Evolutionary conservation across 2,888 invertebrate genomes (phyloP), one percentile per base, ranked within the genome.

Genomic region (Drosophila niveifrons): DNA sequence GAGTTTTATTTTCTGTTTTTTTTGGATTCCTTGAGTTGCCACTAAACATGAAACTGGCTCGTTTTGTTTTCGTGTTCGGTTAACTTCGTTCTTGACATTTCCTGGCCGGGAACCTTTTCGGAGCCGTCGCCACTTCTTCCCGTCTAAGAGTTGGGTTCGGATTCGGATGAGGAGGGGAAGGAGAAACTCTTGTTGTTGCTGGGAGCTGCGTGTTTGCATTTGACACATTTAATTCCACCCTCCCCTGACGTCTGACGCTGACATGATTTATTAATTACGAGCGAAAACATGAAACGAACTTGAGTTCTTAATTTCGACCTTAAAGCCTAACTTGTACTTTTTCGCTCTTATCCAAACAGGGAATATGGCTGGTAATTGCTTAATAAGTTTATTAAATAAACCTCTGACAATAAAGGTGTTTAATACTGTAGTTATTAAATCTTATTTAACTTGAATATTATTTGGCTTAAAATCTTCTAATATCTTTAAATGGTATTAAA

Each of bases 251-350:
- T 64, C 80, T 65, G 82, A 73, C 88, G 88, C 88, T 81, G 89
- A 88, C 78, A 85, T 91, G 91, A 91, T 90, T 91, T 90, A 90
- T 91, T 88, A 89, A 81, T 90, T 85, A 88, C 81, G 76, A 78
- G 80, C 75, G 81, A 70, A 80, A 78, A 89, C 83, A 82, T 81
- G 81, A 82, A 87, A 80, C 82, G 89, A 87, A 87, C 88, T 89
- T 89, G 89, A 89, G 85, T 75, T 85, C 85, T 89, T 89, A 87
- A 89, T 82, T 89, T 84, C 75, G 72, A 77, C 66, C 89, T 83
- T 88, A 78, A 78, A 82, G 74, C 79, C 17, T 43, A 56, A 48
- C 36, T 43, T 7, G 10, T 44, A 18, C 17, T 41, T 23, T 23
- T 31, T 18, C n/a, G 15, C 9, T 9, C 6, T 31, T 29, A 11